These are phyloP conservation scores for Vombatus ursinus DNA, from an alignment of 2,113 vertebrate species.

Conservation along the genomic window DNA sequence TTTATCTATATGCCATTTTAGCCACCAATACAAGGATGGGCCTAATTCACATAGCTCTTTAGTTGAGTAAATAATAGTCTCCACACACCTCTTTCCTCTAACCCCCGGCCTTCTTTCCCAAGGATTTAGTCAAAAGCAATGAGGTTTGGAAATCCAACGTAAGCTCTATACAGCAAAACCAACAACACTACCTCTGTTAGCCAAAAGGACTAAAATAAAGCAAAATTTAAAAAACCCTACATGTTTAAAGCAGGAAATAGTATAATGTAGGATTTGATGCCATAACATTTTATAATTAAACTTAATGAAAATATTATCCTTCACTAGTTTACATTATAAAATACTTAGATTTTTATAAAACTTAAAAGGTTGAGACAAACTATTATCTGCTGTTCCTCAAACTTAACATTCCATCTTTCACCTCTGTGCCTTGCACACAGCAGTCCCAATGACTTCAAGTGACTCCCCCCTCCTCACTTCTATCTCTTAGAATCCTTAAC, in stretches of 20 bases:
- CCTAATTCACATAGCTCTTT: constrained; percentile 6
- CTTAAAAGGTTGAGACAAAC: background rate
- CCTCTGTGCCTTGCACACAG: background rate
- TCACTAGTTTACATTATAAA: background rate
- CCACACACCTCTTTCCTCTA: background rate
- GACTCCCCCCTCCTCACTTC: background rate
- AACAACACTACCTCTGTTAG: constrained; percentile 16
- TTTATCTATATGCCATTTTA: constrained; percentile 27
- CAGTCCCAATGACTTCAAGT: background rate
- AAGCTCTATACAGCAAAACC: constrained; percentile 13
- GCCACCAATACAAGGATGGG: constrained; percentile 10
- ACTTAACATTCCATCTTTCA: background rate
- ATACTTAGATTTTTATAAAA: background rate
- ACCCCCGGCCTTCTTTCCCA: background rate
- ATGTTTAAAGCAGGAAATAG: constrained; percentile 34
- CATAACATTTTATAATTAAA: constrained; percentile 35
- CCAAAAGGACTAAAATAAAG: background rate
- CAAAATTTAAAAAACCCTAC: constrained; percentile 24
- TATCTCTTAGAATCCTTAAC: background rate
- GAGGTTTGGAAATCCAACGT: background rate
- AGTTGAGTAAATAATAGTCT: constrained; percentile 7
- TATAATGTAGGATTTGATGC: constrained; percentile 27
- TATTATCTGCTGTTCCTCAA: background rate
- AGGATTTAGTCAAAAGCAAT: background rate
- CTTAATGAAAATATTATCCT: constrained; percentile 29